Base-by-base conservation (phyloP, 2,797 vertebrate species). In the Clarias platycephalus region DNA sequence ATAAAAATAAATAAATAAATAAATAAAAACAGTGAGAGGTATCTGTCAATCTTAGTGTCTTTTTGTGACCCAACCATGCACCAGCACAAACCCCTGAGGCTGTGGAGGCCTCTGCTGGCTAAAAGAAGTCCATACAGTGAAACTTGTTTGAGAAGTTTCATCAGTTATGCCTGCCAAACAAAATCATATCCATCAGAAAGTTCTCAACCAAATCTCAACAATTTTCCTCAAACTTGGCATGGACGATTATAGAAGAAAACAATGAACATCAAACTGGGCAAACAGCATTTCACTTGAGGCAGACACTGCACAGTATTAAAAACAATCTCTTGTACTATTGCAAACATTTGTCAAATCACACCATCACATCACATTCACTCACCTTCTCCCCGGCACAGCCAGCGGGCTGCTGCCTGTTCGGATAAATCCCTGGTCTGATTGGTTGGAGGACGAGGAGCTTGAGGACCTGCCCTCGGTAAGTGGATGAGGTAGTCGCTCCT, bases 401-500 rank as follows among this genome's bases (percentile, higher is more conserved):
- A 99, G 90, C 0, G 98, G 98, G 92, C 97, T 99, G 94, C 97
- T 99, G 89, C 97, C 97, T 12, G 95, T 92, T 84, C 96, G 95
- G 22, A 95, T 93, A 90, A 94, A 92, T 80, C 91, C 93, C 1
- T 93, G 92, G 84, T 99, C 98, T 37, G 97, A 98, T 83, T 98
- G 97, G 92, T 97, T 97, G 74, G 97, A 98, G 70, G 97, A 98
- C 1, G 97, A 99, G 53, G 97, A 98, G 90, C 97, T 98, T 87
- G 97, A 99, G 83, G 97, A 97, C 90, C 93, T 95, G 72, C 94
- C 95, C 87, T 99, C 98, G 0, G 81, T 83, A 80, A 94, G 82
- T 0, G 93, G 90, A 83, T 95, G 94, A 82, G 92, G 90, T 68
- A 94, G 84, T 82, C 93, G 93, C 66, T 99, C 98, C 22, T 99